phyloP scores from a whole-genome alignment of 2,888 invertebrate species.

The Thera britannica region DNA sequence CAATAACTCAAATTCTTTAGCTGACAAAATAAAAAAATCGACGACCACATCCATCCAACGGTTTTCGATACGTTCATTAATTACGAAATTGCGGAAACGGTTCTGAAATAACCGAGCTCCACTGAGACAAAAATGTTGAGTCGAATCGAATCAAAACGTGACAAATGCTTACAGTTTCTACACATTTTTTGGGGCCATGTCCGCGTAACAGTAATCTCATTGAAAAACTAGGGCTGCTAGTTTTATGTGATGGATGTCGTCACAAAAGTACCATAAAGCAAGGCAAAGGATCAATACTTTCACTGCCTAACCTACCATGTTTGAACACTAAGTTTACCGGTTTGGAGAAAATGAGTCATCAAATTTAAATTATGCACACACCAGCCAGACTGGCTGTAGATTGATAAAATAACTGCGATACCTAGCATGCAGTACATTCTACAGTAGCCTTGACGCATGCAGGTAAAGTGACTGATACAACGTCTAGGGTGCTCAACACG shows the following conservation, averaged over 20 bases:
- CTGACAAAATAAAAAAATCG: neutral
- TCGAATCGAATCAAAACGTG: slow-evolving; percentile 19
- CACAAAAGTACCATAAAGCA: neutral
- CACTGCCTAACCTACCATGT: neutral
- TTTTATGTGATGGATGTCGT: neutral
- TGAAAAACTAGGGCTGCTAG: slow-evolving; percentile 7
- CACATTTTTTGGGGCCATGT: slow-evolving; percentile 50
- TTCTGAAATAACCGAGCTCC: slow-evolving; percentile 24
- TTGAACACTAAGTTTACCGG: too few species aligned
- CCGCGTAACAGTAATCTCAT: slow-evolving; percentile 47
- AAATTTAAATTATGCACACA: neutral
- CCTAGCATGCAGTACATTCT: slow-evolving; percentile 39
- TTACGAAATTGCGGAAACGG: slow-evolving; percentile 34
- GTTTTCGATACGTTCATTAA: slow-evolving; percentile 13
- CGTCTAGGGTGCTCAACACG: slow-evolving; percentile 4
- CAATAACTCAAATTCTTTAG: neutral
- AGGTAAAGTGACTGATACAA: slow-evolving; percentile 22
- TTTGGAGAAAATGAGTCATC: neutral
- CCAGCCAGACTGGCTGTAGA: neutral
- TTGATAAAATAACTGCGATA: slow-evolving; percentile 9
- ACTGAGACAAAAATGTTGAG: slow-evolving; percentile 14
- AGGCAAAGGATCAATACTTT: neutral
- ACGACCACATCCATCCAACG: slow-evolving; percentile 17
- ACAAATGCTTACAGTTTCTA: slow-evolving; percentile 45
- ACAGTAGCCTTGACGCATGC: slow-evolving; percentile 33